Evolutionary conservation across 2,113 vertebrate species (phyloP).

Genomic region (Pterocles orientalis): DNA sequence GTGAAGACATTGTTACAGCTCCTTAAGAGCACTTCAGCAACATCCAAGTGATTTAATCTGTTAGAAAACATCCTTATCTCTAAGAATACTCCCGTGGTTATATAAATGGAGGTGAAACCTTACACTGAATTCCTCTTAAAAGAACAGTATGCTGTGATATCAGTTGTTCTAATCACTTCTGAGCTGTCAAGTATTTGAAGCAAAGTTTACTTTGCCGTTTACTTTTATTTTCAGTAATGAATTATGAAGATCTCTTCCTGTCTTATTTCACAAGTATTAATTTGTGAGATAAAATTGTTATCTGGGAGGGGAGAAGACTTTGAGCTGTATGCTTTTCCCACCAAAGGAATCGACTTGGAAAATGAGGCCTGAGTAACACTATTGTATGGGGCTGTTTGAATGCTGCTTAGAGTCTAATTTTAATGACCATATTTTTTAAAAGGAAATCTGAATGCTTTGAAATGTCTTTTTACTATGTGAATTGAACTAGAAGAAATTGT

Average conservation of each 20-base stretch:
- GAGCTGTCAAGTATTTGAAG: not conserved
- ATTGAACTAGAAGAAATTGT: conserved; percentile 25
- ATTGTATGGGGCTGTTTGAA: not conserved
- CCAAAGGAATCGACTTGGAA: not conserved
- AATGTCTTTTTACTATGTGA: not conserved
- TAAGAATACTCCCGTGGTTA: not conserved
- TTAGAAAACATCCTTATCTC: not conserved
- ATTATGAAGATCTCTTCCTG: not conserved
- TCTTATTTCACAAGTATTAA: not conserved
- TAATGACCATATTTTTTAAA: not conserved
- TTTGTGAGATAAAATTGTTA: not conserved
- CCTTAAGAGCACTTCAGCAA: not conserved
- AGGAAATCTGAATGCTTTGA: conserved; percentile 11
- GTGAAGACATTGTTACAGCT: not conserved
- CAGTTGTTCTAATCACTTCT: not conserved
- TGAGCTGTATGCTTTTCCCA: not conserved
- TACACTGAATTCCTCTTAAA: not conserved
- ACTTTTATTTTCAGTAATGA: not conserved
- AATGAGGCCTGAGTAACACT: not conserved
- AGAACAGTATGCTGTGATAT: not conserved
- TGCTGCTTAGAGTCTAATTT: not conserved
- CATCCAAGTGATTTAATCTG: not conserved
- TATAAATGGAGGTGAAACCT: not conserved
- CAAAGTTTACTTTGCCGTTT: not conserved
- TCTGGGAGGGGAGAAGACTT: not conserved